These are phyloP conservation scores for Drosophila algonquin DNA, from an alignment of 2,888 invertebrate species.

Conservation along the genomic window DNA sequence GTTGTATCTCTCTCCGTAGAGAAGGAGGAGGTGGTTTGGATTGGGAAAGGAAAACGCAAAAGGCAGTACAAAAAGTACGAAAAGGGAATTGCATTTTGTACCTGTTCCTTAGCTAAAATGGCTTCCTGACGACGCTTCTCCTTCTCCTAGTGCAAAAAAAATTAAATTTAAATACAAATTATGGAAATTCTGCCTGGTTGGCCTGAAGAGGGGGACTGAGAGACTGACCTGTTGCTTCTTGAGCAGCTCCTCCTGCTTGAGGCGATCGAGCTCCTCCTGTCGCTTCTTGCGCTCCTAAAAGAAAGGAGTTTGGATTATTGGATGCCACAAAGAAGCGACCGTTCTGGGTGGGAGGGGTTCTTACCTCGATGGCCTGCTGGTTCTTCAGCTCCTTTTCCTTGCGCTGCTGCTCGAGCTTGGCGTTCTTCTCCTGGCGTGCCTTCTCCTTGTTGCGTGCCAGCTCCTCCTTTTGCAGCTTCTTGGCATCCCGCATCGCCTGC, in stretches of 20 bases:
- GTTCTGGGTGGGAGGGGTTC: conserved; percentile 37
- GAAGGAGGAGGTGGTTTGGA: neutral
- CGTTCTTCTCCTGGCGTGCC: conserved; percentile 87
- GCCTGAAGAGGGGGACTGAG: conserved; percentile 79
- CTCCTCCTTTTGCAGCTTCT: conserved; percentile 89
- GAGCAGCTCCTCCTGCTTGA: conserved; percentile 92
- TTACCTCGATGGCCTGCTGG: conserved; percentile 94
- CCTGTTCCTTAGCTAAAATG: conserved; percentile 95
- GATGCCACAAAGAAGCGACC: no score
- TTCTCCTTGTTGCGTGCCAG: conserved; percentile 85
- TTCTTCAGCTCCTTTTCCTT: conserved; percentile 92
- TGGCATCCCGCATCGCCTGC: conserved; percentile 90
- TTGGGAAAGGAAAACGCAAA: neutral
- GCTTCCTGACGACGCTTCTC: conserved; percentile 96
- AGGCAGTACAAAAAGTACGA: conserved; percentile 14
- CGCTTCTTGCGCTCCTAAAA: conserved; percentile 92
- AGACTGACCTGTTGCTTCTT: conserved; percentile 92
- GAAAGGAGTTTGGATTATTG: neutral
- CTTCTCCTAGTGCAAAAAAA: conserved; percentile 88
- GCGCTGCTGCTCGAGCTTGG: conserved; percentile 92
- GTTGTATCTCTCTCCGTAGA: neutral
- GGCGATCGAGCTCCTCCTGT: conserved; percentile 93
- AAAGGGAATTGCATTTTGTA: conserved; percentile 84
- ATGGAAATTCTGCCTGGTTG: conserved; percentile 1
- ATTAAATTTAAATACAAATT: conserved; percentile 24